phyloP scores from a whole-genome alignment of 2,797 vertebrate genomes.

The Rousettus madagascariensis region DNA sequence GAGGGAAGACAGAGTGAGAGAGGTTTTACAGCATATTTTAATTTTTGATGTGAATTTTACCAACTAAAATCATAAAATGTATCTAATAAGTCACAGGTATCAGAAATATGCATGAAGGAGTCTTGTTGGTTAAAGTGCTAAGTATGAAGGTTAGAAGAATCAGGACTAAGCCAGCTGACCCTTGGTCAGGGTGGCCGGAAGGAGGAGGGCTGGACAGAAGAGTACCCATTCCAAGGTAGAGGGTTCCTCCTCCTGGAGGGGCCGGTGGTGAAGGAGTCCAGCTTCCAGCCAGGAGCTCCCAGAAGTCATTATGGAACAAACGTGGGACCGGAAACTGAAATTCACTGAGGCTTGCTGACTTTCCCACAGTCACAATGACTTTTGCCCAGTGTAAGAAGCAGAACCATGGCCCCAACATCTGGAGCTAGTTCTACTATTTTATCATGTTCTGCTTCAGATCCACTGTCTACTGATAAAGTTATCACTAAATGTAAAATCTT shows the following conservation, averaged over 20 bases:
- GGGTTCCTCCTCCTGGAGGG: not conserved
- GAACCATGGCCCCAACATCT: not conserved
- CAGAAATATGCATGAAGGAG: not conserved
- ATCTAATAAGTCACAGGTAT: not conserved
- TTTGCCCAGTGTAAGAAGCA: not conserved
- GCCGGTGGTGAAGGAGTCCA: not conserved
- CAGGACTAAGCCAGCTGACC: not conserved
- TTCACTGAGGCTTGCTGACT: not conserved
- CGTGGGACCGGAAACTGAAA: not conserved
- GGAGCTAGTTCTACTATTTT: not conserved
- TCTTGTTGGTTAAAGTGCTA: not conserved
- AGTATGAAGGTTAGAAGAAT: not conserved
- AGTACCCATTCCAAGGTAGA: fast-evolving
- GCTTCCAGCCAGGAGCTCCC: not conserved
- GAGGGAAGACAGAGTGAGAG: not conserved
- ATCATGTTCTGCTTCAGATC: not conserved
- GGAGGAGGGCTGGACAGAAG: not conserved
- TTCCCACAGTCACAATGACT: not conserved
- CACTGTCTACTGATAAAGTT: not conserved
- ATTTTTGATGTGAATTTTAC: not conserved
- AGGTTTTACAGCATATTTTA: not conserved
- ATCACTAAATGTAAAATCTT: not conserved
- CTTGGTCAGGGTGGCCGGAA: not conserved
- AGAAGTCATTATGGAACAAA: not conserved
- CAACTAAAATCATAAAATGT: conserved; percentile 29